phyloP scores from a whole-genome alignment of 2,797 vertebrate genomes.

The Poeciliopsis gracilis region DNA sequence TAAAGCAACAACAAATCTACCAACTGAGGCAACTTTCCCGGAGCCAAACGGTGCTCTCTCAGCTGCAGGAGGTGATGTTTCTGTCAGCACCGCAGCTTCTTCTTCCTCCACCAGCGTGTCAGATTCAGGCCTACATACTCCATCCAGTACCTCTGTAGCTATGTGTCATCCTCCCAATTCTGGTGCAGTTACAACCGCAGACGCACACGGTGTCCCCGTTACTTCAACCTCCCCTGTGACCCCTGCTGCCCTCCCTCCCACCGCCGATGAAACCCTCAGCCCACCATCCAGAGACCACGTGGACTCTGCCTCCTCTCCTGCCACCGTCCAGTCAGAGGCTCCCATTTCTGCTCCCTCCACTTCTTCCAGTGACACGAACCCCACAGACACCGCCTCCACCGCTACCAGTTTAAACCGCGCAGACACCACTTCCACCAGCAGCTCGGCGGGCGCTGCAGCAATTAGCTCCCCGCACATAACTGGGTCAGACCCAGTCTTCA shows the following conservation, averaged over 20 bases:
- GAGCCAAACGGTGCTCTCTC: constrained; percentile 37
- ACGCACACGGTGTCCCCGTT: constrained; percentile 30
- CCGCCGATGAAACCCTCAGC: constrained; percentile 24
- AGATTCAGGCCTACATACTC: constrained; percentile 25
- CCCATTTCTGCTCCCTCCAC: constrained; percentile 39
- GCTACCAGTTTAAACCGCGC: constrained; percentile 43
- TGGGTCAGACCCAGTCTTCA: constrained; percentile 41
- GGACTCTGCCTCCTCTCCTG: constrained; percentile 27
- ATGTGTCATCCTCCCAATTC: constrained; percentile 22
- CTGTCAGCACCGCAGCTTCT: constrained; percentile 25
- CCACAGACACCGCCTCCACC: constrained; percentile 56
- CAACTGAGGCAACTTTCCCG: constrained; percentile 23
- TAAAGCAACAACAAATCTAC: constrained; percentile 40
- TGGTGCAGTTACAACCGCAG: constrained; percentile 27
- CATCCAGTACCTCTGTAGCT: constrained; percentile 24
- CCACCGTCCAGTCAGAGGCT: constrained; percentile 15
- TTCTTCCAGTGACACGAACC: constrained; percentile 55
- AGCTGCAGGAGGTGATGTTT: constrained; percentile 35
- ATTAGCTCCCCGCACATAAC: constrained; percentile 43
- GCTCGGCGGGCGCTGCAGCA: constrained; percentile 39
- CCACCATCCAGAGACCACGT: constrained; percentile 34
- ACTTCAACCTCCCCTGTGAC: constrained; percentile 21
- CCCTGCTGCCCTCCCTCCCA: constrained; percentile 20
- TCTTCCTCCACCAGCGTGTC: constrained; percentile 41
- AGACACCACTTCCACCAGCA: constrained; percentile 49